A percentile compares a stretch with the other conserved stretches of the same genome.
Evolutionary conservation across 1,140 invertebrate species (phyloP).

Genomic region (Pogonognathellus flavescens): DNA sequence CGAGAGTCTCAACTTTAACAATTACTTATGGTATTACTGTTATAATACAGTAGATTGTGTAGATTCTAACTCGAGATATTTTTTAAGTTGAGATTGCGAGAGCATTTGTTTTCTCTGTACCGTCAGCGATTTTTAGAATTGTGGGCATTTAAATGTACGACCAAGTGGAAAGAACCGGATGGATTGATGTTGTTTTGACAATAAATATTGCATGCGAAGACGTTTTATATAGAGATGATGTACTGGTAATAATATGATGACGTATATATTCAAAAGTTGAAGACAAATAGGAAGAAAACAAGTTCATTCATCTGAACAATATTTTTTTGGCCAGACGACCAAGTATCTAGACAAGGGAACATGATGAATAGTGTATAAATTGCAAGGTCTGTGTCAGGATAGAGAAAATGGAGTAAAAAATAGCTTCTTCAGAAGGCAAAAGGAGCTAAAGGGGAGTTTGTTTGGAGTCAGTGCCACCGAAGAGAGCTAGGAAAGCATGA

Average conservation of each 20-base stretch:
- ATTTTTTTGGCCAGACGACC: neutral
- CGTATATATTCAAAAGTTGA: neutral
- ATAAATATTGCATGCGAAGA: neutral
- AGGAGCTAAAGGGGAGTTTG: neutral
- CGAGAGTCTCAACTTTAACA: neutral
- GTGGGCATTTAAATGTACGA: no score
- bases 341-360: neutral
- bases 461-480: neutral
- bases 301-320: neutral
- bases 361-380: slow-evolving; percentile 8
- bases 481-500: neutral
- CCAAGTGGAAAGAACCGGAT: no score
- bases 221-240: neutral
- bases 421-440: neutral
- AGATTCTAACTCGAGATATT: no score
- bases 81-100: no score
- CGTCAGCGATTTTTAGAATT: no score
- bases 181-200: no score
- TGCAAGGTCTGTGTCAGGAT: slow-evolving; percentile 7
- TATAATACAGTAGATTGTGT: no score
- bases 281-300: neutral
- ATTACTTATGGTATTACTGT: no score
- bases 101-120: no score
- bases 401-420: neutral
- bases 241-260: neutral